Conservation (phyloP, 2,113 vertebrate species). For the Buteo buteo region DNA sequence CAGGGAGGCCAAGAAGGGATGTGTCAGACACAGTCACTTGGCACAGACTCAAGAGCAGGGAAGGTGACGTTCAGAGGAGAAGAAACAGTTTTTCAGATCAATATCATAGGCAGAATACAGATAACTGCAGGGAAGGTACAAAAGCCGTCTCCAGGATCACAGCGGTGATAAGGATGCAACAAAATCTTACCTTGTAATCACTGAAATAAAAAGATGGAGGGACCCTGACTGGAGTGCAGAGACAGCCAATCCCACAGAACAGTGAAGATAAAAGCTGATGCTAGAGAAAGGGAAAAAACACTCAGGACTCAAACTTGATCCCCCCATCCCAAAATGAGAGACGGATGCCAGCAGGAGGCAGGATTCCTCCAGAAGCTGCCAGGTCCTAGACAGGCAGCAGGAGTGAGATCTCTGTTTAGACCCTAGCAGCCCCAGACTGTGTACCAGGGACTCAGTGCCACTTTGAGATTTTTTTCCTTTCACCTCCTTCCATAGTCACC, state of each 20-base stretch:
- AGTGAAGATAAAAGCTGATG: neutral
- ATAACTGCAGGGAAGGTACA: neutral
- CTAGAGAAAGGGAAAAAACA: neutral
- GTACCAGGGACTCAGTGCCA: accelerated
- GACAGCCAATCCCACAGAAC: neutral
- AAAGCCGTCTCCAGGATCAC: neutral
- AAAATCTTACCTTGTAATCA: neutral
- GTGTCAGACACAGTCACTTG: neutral
- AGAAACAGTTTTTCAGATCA: neutral
- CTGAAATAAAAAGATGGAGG: neutral
- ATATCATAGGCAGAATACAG: neutral
- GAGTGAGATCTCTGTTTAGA: neutral
- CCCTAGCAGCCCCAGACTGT: neutral
- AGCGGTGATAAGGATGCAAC: accelerated
- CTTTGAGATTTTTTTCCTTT: neutral
- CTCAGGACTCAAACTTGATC: neutral
- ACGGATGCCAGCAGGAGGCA: neutral
- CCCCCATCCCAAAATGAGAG: neutral
- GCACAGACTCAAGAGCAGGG: neutral
- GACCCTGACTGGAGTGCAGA: neutral
- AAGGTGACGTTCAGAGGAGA: neutral
- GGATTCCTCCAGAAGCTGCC: neutral
- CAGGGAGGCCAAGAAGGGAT: neutral
- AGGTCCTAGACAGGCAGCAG: neutral
- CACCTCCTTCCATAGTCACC: neutral